Evolutionary conservation across 2,797 vertebrate genomes (phyloP), one percentile per base, ranked within the genome.

Genomic region (Cuculus canorus): DNA sequence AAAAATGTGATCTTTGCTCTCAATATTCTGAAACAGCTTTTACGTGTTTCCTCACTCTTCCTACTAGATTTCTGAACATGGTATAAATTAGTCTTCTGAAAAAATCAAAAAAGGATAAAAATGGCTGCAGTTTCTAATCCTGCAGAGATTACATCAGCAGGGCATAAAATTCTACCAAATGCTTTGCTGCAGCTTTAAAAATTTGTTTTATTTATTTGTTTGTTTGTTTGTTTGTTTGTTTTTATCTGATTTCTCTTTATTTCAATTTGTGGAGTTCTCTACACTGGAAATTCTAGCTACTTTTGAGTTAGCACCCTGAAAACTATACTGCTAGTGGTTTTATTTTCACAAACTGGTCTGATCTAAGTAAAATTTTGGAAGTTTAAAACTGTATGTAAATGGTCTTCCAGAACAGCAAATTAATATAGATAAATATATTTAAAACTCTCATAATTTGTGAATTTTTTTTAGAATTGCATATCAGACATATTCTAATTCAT

Each of bases 291-390:
- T 33, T 63, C 50, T 33, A 45, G 50, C 48, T 48, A 88, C 33
- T 68, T 93, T 75, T 57, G 47, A 94, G 60, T 72, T 86, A 79
- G 14, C 5, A 41, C 24, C 21, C 30, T 93, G 86, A 92, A 93
- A 78, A 77, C 53, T 77, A n/a, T 56, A 47, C 5, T 70, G 16
- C 30, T 82, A 68, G n/a, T 71, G 53, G 35, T 78, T 93, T 94
- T 85, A 88, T 80, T 96, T 93, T 87, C 50, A 83, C 5, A 25
- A 60, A 91, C 76, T 88, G 6, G 13, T 93, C 94, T 94, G 47
- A 92, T 80, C 39, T 80, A 24, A 63, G 27, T 56, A 93, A 95
- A 73, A 88, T 70, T 28, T 63, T 88, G 45, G 14, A 50, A 64
- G 30, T 70, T 83, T 82, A 60, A 93, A 84, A 33, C 30, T 88